Base-by-base conservation (phyloP, 2,113 vertebrate species). In the Daphoenositta chrysoptera region DNA sequence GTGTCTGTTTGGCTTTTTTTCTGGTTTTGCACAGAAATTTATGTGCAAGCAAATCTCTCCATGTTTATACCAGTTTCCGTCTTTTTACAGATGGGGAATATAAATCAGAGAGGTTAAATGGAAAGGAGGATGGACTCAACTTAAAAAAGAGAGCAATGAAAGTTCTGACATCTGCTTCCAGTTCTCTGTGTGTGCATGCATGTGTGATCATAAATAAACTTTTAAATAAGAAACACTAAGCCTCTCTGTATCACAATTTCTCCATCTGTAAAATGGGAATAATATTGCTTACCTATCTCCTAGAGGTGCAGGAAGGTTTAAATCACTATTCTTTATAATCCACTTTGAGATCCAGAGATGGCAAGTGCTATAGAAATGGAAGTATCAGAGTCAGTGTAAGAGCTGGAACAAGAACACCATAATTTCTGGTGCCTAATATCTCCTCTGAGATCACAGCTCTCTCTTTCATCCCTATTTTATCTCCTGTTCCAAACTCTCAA, bases 241-340 rank as follows among this genome's bases (percentile, higher is more conserved):
- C 94, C 96, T 96, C 97, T 97, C 97, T 97, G 97, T 95, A 85
- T 96, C 97, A 95, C 96, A 78, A 90, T 83, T 97, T 97, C 96
- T 96, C 95, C 95, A 95, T 96, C 95, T 97, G 95, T 97, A 97
- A 97, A 97, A 97, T 84, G 96, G 96, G 95, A 97, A 95, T 96
- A 97, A 96, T 83, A 93, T 94, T 96, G 95, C 96, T 97, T 97
- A 96, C 96, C 97, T 95, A 97, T 96, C 95, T 97, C 92, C 94
- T 94, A 97, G 96, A 96, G 92, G 96, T 97, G 96, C 96, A 96
- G 97, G 95, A 93, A 96, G 93, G 94, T 95, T 96, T 96, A 96
- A 94, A 97, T 93, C 95, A 96, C 95, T 97, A 97, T 97, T 97
- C 96, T 97, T 97, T 96, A 97, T 97, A 97, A 97, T 97, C 95